These are phyloP conservation scores for Luperina testacea DNA, from an alignment of 2,888 invertebrate genomes.

Conservation along the genomic window DNA sequence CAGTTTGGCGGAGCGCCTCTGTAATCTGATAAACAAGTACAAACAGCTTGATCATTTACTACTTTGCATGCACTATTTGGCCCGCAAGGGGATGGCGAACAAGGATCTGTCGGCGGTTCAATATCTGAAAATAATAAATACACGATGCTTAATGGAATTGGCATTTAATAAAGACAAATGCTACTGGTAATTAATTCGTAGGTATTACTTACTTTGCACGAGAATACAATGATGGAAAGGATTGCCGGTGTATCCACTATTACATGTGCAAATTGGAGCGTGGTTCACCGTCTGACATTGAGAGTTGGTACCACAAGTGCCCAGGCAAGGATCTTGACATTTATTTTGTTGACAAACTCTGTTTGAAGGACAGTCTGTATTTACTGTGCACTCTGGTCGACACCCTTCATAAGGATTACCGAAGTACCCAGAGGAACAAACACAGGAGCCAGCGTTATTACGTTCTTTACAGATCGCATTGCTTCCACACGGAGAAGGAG, in stretches of 20 bases:
- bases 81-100: slow-evolving; percentile 95
- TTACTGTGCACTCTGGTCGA: slow-evolving; percentile 93
- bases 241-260: slow-evolving; percentile 91
- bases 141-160: not conserved
- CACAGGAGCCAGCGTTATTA: slow-evolving; percentile 93
- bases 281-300: slow-evolving; percentile 93
- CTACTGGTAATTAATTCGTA: not conserved
- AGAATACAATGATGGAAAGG: slow-evolving; percentile 85
- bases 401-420: slow-evolving; percentile 92
- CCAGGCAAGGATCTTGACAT: slow-evolving; percentile 94
- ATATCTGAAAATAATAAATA: slow-evolving; percentile 74
- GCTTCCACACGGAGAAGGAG: slow-evolving; percentile 93
- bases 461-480: slow-evolving; percentile 93
- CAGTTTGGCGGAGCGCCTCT: slow-evolving; percentile 92
- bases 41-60: slow-evolving; percentile 92
- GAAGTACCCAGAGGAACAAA: slow-evolving; percentile 92
- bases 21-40: slow-evolving; percentile 92
- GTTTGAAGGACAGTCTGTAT: slow-evolving; percentile 93
- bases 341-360: slow-evolving; percentile 93
- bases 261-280: slow-evolving; percentile 92
- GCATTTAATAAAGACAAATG: not conserved
- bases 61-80: slow-evolving; percentile 95
- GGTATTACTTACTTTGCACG: slow-evolving; percentile 76
- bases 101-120: slow-evolving; percentile 89
- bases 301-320: slow-evolving; percentile 93